Percentiles rank a stretch among this genome's conserved stretches.
These are phyloP conservation scores for Drosophila obscura DNA, from an alignment of 1,140 invertebrate species.

Conservation along the genomic window DNA sequence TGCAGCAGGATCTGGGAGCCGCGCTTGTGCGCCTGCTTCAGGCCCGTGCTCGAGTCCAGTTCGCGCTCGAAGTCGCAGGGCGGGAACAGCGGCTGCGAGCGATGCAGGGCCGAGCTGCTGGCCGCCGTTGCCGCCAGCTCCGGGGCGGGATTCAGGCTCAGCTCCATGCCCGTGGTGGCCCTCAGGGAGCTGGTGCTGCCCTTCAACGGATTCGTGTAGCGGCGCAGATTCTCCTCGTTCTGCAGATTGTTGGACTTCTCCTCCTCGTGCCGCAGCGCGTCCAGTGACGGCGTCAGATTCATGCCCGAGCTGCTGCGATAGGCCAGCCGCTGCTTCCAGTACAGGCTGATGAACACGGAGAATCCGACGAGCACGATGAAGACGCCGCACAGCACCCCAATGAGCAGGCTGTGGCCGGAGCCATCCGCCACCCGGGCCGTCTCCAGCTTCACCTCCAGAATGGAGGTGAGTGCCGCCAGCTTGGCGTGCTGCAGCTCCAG, in stretches of 20 bases:
- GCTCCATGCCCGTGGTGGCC: slow-evolving; percentile 79
- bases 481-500: slow-evolving; percentile 85
- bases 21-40: slow-evolving; percentile 82
- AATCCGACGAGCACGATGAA: slow-evolving; percentile 83
- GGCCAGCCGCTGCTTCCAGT: slow-evolving; percentile 85
- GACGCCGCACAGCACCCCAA: slow-evolving; percentile 85
- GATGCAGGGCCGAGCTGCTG: slow-evolving; percentile 86
- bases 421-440: slow-evolving; percentile 77
- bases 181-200: slow-evolving; percentile 83
- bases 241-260: slow-evolving; percentile 95
- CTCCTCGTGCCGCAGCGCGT: slow-evolving; percentile 88
- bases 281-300: slow-evolving; percentile 85
- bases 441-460: slow-evolving; percentile 90
- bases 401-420: slow-evolving; percentile 82
- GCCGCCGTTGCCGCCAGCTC: slow-evolving; percentile 84
- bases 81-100: slow-evolving; percentile 86
- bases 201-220: slow-evolving; percentile 86
- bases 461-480: slow-evolving; percentile 88
- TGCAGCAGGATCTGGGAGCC: slow-evolving; percentile 88
- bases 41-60: slow-evolving; percentile 63
- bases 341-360: slow-evolving; percentile 83
- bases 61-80: slow-evolving; percentile 84
- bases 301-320: slow-evolving; percentile 85
- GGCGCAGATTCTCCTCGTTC: slow-evolving; percentile 93
- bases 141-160: slow-evolving; percentile 85